A percentile compares a stretch with the other conserved stretches of the same genome.
These are phyloP conservation scores for Drosophila eohydei DNA, from an alignment of 2,888 invertebrate species.

Conservation along the genomic window DNA sequence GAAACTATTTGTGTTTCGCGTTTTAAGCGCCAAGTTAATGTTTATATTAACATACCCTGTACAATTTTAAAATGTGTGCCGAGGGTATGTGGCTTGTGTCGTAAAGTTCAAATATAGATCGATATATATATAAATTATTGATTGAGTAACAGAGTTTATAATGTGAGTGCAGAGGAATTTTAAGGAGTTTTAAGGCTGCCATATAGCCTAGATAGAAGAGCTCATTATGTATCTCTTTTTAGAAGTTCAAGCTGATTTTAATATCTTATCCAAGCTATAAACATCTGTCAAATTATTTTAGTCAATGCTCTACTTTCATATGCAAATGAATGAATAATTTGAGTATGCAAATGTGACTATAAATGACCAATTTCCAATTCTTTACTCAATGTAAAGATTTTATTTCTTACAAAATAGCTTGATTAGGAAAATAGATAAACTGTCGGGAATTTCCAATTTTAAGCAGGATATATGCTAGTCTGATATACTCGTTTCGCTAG, in stretches of 20 bases:
- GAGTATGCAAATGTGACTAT: too few species aligned
- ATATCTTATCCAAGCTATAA: too few species aligned
- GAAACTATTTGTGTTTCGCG: conserved; percentile 35
- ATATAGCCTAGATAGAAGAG: too few species aligned
- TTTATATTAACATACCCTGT: conserved; percentile 6
- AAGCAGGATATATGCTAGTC: neutral
- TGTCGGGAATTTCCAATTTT: neutral
- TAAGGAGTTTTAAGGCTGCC: too few species aligned
- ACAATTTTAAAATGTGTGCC: too few species aligned
- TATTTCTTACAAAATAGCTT: neutral
- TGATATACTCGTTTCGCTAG: neutral
- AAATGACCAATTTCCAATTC: too few species aligned
- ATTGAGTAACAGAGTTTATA: neutral
- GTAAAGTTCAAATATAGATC: too few species aligned
- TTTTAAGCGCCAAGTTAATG: conserved; percentile 37
- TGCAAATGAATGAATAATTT: too few species aligned
- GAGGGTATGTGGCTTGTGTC: neutral
- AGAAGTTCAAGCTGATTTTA: too few species aligned
- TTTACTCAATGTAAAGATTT: too few species aligned
- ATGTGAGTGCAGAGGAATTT: neutral
- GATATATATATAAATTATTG: neutral
- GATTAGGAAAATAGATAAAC: neutral
- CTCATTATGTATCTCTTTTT: too few species aligned
- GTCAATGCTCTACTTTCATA: too few species aligned
- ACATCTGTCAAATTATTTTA: neutral